Conservation (phyloP, 37 sponge, comb jelly and placozoan species). For the Halichondria panicea region DNA sequence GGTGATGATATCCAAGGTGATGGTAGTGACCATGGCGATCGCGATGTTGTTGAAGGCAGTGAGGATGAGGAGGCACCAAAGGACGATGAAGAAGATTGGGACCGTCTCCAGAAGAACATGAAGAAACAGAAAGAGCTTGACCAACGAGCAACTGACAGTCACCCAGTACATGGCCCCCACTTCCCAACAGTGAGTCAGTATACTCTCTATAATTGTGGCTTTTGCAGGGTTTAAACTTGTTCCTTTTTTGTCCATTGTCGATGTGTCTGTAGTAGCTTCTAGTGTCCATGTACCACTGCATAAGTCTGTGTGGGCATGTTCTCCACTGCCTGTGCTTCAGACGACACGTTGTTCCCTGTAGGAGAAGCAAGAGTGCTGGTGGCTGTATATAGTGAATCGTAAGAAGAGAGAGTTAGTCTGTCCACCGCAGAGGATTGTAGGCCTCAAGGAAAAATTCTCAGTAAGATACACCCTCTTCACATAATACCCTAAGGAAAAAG, state of each 20-base stretch:
- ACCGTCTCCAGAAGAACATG: constrained; percentile 58
- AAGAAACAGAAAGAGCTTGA: constrained; percentile 63
- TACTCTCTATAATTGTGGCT: not conserved
- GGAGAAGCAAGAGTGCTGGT: constrained; percentile 96
- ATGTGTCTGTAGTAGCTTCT: too few relatives aligned
- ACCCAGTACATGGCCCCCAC: constrained; percentile 81
- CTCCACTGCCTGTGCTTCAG: too few relatives aligned
- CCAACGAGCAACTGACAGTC: constrained; percentile 29
- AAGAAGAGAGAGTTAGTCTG: constrained; percentile 58
- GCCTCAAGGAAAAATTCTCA: constrained; percentile 49
- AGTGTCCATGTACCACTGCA: too few relatives aligned
- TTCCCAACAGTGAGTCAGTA: constrained; percentile 68
- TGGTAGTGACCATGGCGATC: constrained; percentile 20
- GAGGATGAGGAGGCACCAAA: constrained; percentile 49
- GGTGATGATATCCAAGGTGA: constrained; percentile 6
- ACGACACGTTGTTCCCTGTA: constrained; percentile 20
- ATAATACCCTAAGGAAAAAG: not conserved
- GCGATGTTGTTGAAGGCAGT: constrained; percentile 19
- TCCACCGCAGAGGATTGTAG: constrained; percentile 66
- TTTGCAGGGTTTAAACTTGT: too few relatives aligned
- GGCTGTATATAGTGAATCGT: constrained; percentile 81
- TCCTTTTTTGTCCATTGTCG: too few relatives aligned
- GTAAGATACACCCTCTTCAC: constrained; percentile 27
- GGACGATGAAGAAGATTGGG: constrained; percentile 86
- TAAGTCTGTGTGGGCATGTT: too few relatives aligned